Base-by-base conservation (phyloP, 2,113 vertebrate genomes). In the Campylomormyrus tamandua region DNA sequence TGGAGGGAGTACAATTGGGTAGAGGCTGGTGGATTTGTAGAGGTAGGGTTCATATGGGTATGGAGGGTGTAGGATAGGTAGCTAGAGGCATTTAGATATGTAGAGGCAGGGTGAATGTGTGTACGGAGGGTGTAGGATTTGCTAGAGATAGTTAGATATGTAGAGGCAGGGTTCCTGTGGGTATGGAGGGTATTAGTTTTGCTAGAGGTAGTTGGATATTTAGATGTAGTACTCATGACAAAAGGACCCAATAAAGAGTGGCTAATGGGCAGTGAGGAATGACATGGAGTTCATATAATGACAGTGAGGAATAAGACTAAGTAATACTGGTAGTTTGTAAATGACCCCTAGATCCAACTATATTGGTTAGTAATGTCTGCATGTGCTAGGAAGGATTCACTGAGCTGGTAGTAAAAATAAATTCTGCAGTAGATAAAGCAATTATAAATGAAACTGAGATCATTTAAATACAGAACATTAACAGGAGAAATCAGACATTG, bases 161-260 rank as follows among this genome's bases (percentile, higher is more conserved):
- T 52, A 52, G 50, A 52, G 50, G 15, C 3, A 52, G 50, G 15
- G 50, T 52, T 39, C 39, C 0, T 52, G 50, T 52, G 50, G 15
- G 0, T 52, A 52, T 17, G 7, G 50, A 52, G 31, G 31, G 31
- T 31, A 31, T 31, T 31, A 31, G 31, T 31, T 31, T 31, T 0
- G 31, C 31, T 31, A 31, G 31, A 31, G 31, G 31, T 21, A 56
- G 5, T 2, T 56, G 53, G 19, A 56, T 56, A 56, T 56, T 21
- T 56, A 56, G 19, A 56, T 5, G 53, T 21, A 86, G 19, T 3
- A 49, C 45, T 86, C 46, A n/a, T 86, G 1, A 86, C n/a, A 83
- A 8, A 39, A 2, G 31, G 80, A 46, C 80, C 87, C 90, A 80
- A 80, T 89, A 88, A 84, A 92, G 88, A 53, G 17, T 53, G 89